Evolutionary conservation across 2,797 vertebrate genomes (phyloP).

Genomic region (Malacoraja senta): DNA sequence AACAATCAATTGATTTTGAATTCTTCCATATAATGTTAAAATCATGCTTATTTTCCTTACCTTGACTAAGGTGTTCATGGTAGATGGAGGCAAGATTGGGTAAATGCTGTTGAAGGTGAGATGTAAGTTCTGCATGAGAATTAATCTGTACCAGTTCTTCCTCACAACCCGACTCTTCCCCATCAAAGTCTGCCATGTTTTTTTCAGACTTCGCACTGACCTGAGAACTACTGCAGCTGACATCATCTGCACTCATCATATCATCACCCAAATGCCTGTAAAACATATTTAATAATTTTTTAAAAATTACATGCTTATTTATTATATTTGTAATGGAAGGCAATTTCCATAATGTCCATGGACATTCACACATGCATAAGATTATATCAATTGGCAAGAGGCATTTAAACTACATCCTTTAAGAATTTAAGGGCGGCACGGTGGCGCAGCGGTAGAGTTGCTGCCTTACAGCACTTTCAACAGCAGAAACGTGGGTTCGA

Average conservation of each 20-base stretch:
- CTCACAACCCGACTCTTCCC: conserved; percentile 95
- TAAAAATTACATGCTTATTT: background rate
- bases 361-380: background rate
- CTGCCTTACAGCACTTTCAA: too few species aligned
- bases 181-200: conserved; percentile 98
- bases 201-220: conserved; percentile 98
- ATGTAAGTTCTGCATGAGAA: conserved; percentile 91
- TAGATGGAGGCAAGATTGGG: conserved; percentile 97
- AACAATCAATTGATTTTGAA: background rate
- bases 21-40: conserved; percentile 9
- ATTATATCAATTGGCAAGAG: background rate
- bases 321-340: background rate
- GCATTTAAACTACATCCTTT: background rate
- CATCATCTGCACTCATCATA: conserved; percentile 94
- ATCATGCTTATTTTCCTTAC: conserved; percentile 52
- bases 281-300: conserved; percentile 19
- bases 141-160: conserved; percentile 97
- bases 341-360: too few species aligned
- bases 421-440: background rate
- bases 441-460: too few species aligned
- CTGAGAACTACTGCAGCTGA: conserved; percentile 97
- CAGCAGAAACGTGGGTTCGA: too few species aligned
- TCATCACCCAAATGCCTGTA: conserved; percentile 89
- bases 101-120: conserved; percentile 93
- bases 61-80: conserved; percentile 93